A percentile compares a stretch with the other conserved stretches of the same genome.
These are phyloP conservation scores for Lepidurus arcticus DNA, from an alignment of 1,140 invertebrate genomes.

Conservation along the genomic window DNA sequence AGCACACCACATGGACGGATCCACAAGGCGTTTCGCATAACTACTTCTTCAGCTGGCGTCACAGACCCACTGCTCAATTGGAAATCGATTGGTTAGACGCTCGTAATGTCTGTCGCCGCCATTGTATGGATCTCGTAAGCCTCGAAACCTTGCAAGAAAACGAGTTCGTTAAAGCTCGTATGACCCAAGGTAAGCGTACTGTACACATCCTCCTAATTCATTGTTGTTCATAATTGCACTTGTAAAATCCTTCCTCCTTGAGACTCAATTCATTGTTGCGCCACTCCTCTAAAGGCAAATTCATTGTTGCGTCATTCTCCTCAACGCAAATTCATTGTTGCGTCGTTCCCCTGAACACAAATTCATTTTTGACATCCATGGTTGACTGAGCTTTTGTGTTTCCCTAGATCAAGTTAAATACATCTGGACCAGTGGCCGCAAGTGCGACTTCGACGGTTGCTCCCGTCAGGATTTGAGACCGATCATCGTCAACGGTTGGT, in stretches of 20 bases:
- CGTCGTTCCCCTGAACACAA: neutral
- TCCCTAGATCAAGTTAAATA: conserved; percentile 56
- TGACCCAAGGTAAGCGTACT: conserved; percentile 60
- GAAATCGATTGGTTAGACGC: conserved; percentile 88
- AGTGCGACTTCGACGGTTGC: conserved; percentile 87
- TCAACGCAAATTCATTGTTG: no score
- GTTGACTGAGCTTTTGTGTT: neutral
- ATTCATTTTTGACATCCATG: conserved; percentile 1
- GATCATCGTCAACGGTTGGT: conserved; percentile 83
- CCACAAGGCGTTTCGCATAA: conserved; percentile 76
- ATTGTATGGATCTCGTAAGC: conserved; percentile 88
- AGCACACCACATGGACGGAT: conserved; percentile 77
- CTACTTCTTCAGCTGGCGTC: conserved; percentile 92
- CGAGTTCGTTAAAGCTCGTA: conserved; percentile 79
- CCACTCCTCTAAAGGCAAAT: neutral
- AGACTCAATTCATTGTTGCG: no score
- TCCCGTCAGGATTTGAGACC: conserved; percentile 79
- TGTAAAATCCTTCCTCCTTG: neutral
- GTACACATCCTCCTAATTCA: conserved; percentile 7
- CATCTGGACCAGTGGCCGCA: conserved; percentile 85
- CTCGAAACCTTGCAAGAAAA: conserved; percentile 84
- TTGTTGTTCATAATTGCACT: conserved; percentile 29
- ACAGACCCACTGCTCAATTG: conserved; percentile 70
- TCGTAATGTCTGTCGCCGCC: conserved; percentile 81
- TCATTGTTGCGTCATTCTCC: neutral